Conservation (phyloP, 2,888 invertebrate genomes). For the Lepidochitona cinerea region DNA sequence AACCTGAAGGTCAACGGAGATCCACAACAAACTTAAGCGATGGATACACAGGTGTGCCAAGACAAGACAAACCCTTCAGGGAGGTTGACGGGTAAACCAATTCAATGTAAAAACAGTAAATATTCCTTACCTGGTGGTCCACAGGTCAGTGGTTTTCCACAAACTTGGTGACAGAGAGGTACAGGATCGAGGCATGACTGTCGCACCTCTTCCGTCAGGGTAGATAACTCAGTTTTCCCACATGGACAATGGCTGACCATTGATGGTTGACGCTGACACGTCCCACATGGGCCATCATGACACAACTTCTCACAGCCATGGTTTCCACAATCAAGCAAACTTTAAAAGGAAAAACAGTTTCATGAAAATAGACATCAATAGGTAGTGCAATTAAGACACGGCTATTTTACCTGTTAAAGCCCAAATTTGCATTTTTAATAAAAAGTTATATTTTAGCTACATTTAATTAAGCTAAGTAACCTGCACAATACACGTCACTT, state of each 20-base stretch:
- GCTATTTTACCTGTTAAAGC: too few species aligned
- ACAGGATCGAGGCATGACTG: conserved; percentile 61
- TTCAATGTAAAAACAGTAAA: not conserved
- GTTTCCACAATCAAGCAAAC: conserved; percentile 70
- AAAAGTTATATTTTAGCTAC: too few species aligned
- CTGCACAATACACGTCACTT: too few species aligned
- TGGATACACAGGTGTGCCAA: too few species aligned
- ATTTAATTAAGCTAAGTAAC: too few species aligned
- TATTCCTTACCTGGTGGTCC: conserved; percentile 67
- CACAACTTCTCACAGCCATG: conserved; percentile 81
- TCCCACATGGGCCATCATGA: conserved; percentile 79
- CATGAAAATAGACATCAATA: not conserved
- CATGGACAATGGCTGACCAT: conserved; percentile 82
- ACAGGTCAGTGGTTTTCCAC: conserved; percentile 84
- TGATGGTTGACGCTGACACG: conserved; percentile 77
- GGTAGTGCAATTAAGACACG: too few species aligned
- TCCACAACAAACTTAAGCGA: too few species aligned
- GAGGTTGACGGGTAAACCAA: not conserved
- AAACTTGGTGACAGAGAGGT: conserved; percentile 79
- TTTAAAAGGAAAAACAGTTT: conserved; percentile 30
- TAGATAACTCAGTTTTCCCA: conserved; percentile 76
- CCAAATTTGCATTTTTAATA: too few species aligned
- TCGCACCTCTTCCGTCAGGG: conserved; percentile 39
- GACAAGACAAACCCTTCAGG: too few species aligned
- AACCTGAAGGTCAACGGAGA: too few species aligned